Evolutionary conservation across 2,113 vertebrate species (phyloP), one percentile per base, ranked within the genome.

Genomic region (Melierax canorus): DNA sequence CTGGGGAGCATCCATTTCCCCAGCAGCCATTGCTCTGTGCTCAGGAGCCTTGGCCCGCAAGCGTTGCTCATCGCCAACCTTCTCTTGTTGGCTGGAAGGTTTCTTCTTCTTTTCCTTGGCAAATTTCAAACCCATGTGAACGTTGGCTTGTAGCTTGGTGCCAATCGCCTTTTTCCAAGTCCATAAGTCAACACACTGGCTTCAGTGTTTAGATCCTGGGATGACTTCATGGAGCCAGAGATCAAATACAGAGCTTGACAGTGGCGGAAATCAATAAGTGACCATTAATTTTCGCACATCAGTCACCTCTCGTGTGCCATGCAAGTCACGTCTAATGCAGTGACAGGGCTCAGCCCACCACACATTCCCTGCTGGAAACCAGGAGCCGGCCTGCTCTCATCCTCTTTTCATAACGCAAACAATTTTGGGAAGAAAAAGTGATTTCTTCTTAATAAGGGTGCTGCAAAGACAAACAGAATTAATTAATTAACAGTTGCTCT

Each of bases 261-360:
- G 24, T 10, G 67, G 50, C 45, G 17, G 60, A 22, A 34, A 50
- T 30, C 77, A 22, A 4, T 15, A 24, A 16, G 64, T 1, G 6
- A 8, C 39, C 1, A 0, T 79, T 36, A 2, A 26, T 6, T 8
- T 48, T 32, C 5, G 0, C 58, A 6, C 12, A 0, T 34, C n/a
- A 1, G 22, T 77, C 87, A 10, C 48, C 50, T 46, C 36, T 26
- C 2, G 2, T 2, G 15, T 34, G 36, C 79, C 62, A 30, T 11
- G 0, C 0, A 3, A 27, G 64, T 59, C 63, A 41, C 4, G 0
- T 43, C 12, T 26, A 27, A 3, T 0, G 0, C 6, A 1, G 77
- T 3, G n/a, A 16, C 53, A 3, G 46, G 24, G 26, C 38, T 84
- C 24, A 43, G 36, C 63, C 51, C 5, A 1, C 19, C 19, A 13